Evolutionary conservation across 1,140 invertebrate genomes (phyloP).

Genomic region (Pseudachorutes palmiensis): DNA sequence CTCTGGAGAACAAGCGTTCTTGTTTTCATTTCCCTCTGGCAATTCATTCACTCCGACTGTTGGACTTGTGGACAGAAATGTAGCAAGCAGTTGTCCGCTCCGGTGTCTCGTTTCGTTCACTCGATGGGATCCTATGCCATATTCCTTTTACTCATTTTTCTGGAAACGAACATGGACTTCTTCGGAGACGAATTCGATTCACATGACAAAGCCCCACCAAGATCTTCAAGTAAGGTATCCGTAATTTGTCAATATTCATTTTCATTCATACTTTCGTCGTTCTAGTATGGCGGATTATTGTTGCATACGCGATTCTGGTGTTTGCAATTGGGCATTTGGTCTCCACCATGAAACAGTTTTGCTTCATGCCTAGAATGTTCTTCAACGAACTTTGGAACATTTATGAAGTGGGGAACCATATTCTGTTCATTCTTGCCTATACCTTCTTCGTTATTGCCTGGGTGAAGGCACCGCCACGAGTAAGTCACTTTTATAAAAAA

Average conservation of each 20-base stretch:
- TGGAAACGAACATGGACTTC: conserved; percentile 48
- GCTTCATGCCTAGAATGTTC: neutral
- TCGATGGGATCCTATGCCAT: conserved; percentile 53
- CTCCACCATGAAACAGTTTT: conserved; percentile 7
- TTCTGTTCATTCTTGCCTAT: conserved; percentile 47
- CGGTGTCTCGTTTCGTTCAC: conserved; percentile 42
- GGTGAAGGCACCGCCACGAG: conserved; percentile 43
- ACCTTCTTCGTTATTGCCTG: conserved; percentile 48
- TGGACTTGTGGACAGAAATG: neutral
- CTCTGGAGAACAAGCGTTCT: neutral
- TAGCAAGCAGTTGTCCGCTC: neutral
- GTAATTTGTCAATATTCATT: neutral
- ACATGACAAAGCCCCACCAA: neutral
- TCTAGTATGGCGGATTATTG: neutral
- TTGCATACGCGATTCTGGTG: neutral
- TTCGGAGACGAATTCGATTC: conserved; percentile 6
- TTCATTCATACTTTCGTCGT: neutral
- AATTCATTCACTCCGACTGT: neutral
- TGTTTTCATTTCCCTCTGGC: conserved; percentile 5
- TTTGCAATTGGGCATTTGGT: conserved; percentile 3
- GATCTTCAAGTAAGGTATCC: neutral
- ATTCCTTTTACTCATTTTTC: conserved; percentile 54
- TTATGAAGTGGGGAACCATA: conserved; percentile 45
- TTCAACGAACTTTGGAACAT: neutral
- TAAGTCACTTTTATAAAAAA: neutral